Evolutionary conservation across 2,113 vertebrate species (phyloP), one percentile per base, ranked within the genome.

Genomic region (Crocuta crocuta): DNA sequence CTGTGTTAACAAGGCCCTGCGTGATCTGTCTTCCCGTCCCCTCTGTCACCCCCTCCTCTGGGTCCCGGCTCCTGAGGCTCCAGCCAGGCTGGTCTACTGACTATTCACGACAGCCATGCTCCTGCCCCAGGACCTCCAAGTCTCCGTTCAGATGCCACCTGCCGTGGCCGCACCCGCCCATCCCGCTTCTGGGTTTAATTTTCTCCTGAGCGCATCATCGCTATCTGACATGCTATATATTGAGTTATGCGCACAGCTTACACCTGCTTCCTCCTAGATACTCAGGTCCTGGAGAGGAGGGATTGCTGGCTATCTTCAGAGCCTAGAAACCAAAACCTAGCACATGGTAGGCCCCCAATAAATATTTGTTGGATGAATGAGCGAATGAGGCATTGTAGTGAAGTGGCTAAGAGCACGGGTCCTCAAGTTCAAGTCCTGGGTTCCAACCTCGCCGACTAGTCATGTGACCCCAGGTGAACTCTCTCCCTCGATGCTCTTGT

Each of bases 121-220:
- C 71, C 33, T 43, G 78, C 86, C 94, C 35, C 83, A 19, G 90
- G 70, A 45, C 73, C 89, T 93, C n/a, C n/a, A n/a, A n/a, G n/a
- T n/a, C n/a, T 87, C 45, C 5, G 13, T 55, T 95, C 43, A 53
- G 58, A 55, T 4, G 23, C 61, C 81, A 76, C 85, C n/a, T 92
- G 78, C 28, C 74, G 68, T 68, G 39, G 19, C 33, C 10, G 17
- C 39, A 39, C 65, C 33, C 35, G 84, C 73, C 89, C 78, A 17
- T 10, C 33, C 33, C 31, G 8, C 45, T 61, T 96, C 48, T n/a
- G 63, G 70, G 82, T 21, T 68, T 45, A 31, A 53, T 53, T 83
- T 50, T 43, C 21, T n/a, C 68, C n/a, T 65, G n/a, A 74, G 61
- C 19, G 19, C 5, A 31, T 79, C 63, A 35, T 45, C 35, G 10